Conservation (phyloP, 1,140 invertebrate species). For the Delia radicum region DNA sequence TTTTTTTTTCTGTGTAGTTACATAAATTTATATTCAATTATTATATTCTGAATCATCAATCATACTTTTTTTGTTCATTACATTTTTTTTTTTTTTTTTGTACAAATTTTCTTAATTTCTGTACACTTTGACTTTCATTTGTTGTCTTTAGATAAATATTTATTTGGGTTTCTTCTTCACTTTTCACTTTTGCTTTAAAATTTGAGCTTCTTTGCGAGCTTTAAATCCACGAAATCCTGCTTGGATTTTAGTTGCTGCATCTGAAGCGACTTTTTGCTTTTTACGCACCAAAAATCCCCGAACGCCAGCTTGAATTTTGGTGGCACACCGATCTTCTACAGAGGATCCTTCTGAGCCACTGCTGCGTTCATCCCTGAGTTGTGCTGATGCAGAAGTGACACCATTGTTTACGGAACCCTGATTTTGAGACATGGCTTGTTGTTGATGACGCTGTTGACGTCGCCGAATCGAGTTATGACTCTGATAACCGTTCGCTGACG, state of each 20-base stretch:
- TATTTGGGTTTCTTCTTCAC: too few relatives aligned
- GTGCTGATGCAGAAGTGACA: not conserved
- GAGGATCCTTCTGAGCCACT: slow-evolving; percentile 27
- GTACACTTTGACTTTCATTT: too few relatives aligned
- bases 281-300: slow-evolving; percentile 72
- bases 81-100: too few relatives aligned
- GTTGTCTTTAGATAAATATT: too few relatives aligned
- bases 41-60: too few relatives aligned
- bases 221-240: slow-evolving; percentile 64
- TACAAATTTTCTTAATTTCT: too few relatives aligned
- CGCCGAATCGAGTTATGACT: not conserved
- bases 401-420: not conserved
- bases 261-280: slow-evolving; percentile 59
- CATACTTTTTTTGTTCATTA: too few relatives aligned
- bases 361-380: slow-evolving; percentile 24
- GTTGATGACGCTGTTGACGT: slow-evolving; percentile 36
- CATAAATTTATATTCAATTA: too few relatives aligned
- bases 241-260: slow-evolving; percentile 65
- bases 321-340: slow-evolving; percentile 65
- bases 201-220: slow-evolving; percentile 58
- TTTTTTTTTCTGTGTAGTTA: too few relatives aligned
- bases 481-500: not conserved
- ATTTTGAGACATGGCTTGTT: not conserved
- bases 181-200: slow-evolving; percentile 43
- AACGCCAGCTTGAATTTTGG: slow-evolving; percentile 75